phyloP scores from a whole-genome alignment of 92 coral and sea anemone genomes.

The Scolanthus callimorphus region DNA sequence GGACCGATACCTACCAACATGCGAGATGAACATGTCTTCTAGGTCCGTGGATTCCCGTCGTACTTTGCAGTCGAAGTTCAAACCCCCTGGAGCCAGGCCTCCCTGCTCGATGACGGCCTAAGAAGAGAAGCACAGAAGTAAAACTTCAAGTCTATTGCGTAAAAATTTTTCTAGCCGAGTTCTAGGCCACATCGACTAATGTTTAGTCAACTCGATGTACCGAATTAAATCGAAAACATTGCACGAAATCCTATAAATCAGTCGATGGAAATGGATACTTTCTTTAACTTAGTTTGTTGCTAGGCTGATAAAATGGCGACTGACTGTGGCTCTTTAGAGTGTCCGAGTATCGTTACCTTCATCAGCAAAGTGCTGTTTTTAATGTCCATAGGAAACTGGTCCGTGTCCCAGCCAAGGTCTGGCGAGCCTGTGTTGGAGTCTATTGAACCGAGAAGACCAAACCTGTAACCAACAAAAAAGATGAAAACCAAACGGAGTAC shows the following conservation, averaged over 20 bases:
- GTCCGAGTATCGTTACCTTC: conserved; percentile 85
- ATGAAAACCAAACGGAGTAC: too few relatives aligned
- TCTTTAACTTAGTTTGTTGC: too few relatives aligned
- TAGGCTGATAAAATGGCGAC: too few relatives aligned
- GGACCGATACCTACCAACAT: conserved; percentile 63
- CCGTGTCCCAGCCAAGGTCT: conserved; percentile 92
- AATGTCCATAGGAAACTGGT: conserved; percentile 88
- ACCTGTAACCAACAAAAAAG: conserved; percentile 36
- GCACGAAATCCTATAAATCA: too few relatives aligned
- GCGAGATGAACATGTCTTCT: conserved; percentile 82
- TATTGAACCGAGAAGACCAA: conserved; percentile 80
- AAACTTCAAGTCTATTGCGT: too few relatives aligned
- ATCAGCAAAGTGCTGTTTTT: conserved; percentile 79
- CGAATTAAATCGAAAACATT: too few relatives aligned
- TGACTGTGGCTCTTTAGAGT: too few relatives aligned
- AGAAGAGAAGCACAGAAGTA: too few relatives aligned
- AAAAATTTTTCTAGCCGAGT: too few relatives aligned
- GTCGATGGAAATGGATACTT: too few relatives aligned
- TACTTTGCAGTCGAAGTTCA: conserved; percentile 88
- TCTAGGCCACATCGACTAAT: too few relatives aligned
- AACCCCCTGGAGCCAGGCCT: conserved; percentile 80
- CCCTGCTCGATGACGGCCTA: conserved; percentile 78
- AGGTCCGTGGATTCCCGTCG: conserved; percentile 84
- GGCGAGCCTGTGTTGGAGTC: conserved; percentile 94
- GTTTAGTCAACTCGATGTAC: too few relatives aligned